Conservation (phyloP, 2,113 vertebrate species). For the Pundamilia nyererei region DNA sequence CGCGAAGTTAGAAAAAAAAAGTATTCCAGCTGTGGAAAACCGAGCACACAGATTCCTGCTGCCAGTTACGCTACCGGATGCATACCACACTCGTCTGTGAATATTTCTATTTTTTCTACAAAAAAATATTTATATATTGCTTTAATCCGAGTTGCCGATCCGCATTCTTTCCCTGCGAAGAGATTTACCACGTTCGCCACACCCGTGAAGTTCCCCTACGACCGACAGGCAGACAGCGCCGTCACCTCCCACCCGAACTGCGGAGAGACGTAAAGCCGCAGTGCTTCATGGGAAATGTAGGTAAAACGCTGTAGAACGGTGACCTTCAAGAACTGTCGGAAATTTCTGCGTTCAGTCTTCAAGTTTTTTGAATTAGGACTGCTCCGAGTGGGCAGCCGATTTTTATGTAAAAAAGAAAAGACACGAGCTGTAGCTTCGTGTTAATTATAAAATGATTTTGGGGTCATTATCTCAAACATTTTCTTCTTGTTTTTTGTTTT, state of each 20-base stretch:
- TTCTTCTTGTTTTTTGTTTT: not conserved
- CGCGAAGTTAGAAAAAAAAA: conserved; percentile 49
- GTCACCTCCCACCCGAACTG: conserved; percentile 33
- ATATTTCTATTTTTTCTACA: not conserved
- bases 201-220: conserved; percentile 69
- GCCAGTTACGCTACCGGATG: not conserved
- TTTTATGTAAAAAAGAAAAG: not conserved
- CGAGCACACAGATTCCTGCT: not conserved
- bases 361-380: not conserved
- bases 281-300: conserved; percentile 66
- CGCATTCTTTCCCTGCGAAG: conserved; percentile 33
- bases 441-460: not conserved
- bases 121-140: not conserved
- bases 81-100: not conserved
- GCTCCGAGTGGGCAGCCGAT: not conserved
- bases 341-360: not conserved
- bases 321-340: not conserved
- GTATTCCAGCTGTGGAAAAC: conserved; percentile 54
- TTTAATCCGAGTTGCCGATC: not conserved
- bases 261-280: conserved; percentile 31
- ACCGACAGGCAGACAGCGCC: conserved; percentile 40
- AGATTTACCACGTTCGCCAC: conserved; percentile 71
- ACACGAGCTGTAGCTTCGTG: not conserved
- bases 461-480: not conserved
- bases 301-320: not conserved